Evolutionary conservation across 2,797 vertebrate genomes (phyloP), one percentile per base, ranked within the genome.

Genomic region (Loris lydekkerianus): DNA sequence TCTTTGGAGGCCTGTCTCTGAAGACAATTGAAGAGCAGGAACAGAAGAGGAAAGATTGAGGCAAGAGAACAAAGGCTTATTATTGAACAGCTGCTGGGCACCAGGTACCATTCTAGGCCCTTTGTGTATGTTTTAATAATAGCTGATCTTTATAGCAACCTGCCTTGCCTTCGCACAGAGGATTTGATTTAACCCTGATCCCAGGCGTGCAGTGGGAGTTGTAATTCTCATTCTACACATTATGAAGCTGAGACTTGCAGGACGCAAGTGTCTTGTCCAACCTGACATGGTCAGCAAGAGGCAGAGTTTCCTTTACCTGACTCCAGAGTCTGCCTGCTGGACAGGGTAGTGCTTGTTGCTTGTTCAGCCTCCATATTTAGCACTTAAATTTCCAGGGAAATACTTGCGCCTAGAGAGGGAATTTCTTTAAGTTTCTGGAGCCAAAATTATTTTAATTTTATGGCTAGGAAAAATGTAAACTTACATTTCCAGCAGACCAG

Each of bases 391-490:
- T 97, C 88, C 96, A 97, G 83, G 95, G 92, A 93, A 97, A 94
- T 72, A 89, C 49, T 92, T 95, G 94, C 96, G 93, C 88, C 29
- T 86, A 89, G 94, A 77, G 92, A 88, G 40, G 95, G 93, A 81
- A 81, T 97, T 97, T 98, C 95, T 96, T 91, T 83, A 80, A 81
- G 61, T 46, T 90, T 97, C 77, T 96, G 89, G 86, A 97, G 93
- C 91, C 97, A 97, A 96, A 96, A 96, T 97, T 97, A 97, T 97
- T 97, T 96, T 95, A 98, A 96, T 97, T 97, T 97, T 98, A 97
- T 96, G 95, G 93, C 95, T 96, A 96, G 89, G 81, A 97, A 97
- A 97, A 96, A 98, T 94, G 97, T 97, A 97, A 97, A 96, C 96
- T 96, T 95, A 96, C 93, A 83, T 95, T 94, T 96, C 92, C 97